Base-by-base conservation (phyloP, 1,140 invertebrate species). In the Leucophenga varia region DNA sequence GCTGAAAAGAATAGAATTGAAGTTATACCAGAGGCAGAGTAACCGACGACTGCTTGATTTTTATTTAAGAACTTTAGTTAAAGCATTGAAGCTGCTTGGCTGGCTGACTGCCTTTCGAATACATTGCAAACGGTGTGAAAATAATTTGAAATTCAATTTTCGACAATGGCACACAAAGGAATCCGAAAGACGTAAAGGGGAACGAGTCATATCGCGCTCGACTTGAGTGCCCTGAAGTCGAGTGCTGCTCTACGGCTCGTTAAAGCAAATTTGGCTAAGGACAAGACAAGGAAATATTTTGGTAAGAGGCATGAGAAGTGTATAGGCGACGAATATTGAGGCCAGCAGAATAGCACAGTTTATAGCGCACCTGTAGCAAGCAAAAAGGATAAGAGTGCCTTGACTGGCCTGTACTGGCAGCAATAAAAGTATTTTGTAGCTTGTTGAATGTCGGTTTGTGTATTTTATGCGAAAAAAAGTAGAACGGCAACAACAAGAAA, bases 141-240 rank as follows among this genome's bases (percentile, higher is more conserved):
- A 67, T 67, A 67, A 67, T 67, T 67, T 67, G 63, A 67, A 67
- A 67, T 67, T 67, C 63, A 67, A 67, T 67, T 67, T 67, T 67
- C 63, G 63, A 67, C 63, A 67, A 67, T 67, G 63, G 63, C 63
- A 67, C 63, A 67, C 63, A 67, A 67, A 67, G 63, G 63, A 67
- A 67, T 67, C 63, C 63, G 43, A 46, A 35, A 40, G 37, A 47
- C 52, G 54, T n/a, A n/a, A n/a, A 52, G 51, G 43, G 43, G 43
- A 47, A 37, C 44, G 18, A 54, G 43, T 7, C 3, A 28, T 17
- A 31, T 16, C 31, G 18, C 19, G 40, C 28, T 31, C 12, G 14
- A 45, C n/a, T 32, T 4, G 28, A 43, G 13, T 30, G 28, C 5
- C 18, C 19, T 22, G 39, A 31, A 37, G 41, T 37, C 48, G 52